Evolutionary conservation across 2,113 vertebrate species (phyloP), one percentile per base, ranked within the genome.

Genomic region (Salvelinus sp.): DNA sequence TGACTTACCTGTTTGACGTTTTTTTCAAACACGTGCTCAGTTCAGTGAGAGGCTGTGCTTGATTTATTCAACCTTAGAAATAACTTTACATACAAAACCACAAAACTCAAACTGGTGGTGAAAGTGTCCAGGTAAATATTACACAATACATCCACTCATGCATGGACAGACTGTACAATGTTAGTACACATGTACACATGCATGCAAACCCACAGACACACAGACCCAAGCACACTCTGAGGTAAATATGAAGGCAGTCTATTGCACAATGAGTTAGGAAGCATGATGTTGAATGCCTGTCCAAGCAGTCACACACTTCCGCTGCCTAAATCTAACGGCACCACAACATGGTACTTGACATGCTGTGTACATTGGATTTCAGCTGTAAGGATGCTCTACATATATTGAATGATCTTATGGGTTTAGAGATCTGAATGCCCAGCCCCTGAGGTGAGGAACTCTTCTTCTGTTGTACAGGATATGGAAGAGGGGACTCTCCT

Each of bases 1-100:
- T 88, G 91, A 90, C 88, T 94, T 91, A 92, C 92, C 90, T 87
- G 91, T 92, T 92, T 92, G 83, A 89, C 88, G 20, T 87, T 88
- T 86, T 82, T 69, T 65, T 82, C 81, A 30, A 77, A 84, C 85
- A 38, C 79, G 66, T 44, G 33, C 66, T 70, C 27, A 23, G 72
- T 54, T 62, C 70, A 76, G 58, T 76, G 33, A 62, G 70, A 82
- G 71, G 62, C 76, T 68, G 76, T 25, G 76, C 70, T 78, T 57
- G 54, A 75, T 71, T 76, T 44, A 72, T 66, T 66, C 69, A 48
- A 69, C 33, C 50, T 54, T 54, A 4, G 4, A 54, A 38, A 50
- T 54, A 57, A 76, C 68, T 65, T 76, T 14, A 79, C 76, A 33
- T 74, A 64, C 63, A 82, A 77, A 79, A 73, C 69, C 4, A 48